phyloP scores from a whole-genome alignment of 2,797 vertebrate species.

The Labroides dimidiatus region DNA sequence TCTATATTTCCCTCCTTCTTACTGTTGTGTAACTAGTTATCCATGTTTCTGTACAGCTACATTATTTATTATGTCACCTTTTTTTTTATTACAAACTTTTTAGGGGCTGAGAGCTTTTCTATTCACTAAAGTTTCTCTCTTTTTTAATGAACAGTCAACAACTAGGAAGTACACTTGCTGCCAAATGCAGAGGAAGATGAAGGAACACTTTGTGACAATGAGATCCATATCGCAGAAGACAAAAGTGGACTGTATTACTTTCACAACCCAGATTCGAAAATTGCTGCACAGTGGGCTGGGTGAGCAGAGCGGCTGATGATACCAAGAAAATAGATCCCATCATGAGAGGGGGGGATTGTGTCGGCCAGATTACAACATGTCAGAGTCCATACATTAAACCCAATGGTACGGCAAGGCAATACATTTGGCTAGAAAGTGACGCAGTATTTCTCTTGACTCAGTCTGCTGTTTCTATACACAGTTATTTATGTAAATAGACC shows the following conservation, averaged over 20 bases:
- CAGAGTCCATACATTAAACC: slow-evolving; percentile 43
- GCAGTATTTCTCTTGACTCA: slow-evolving; percentile 31
- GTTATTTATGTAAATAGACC: background rate
- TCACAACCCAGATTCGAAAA: slow-evolving; percentile 43
- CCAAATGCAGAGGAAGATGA: background rate
- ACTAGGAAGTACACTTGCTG: background rate
- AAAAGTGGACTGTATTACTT: slow-evolving; percentile 43
- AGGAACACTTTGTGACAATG: slow-evolving; percentile 12
- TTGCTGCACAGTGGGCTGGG: slow-evolving; percentile 34
- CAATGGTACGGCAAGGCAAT: slow-evolving; percentile 34
- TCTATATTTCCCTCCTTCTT: slow-evolving; percentile 18
- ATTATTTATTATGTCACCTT: slow-evolving; percentile 5
- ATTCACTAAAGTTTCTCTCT: background rate
- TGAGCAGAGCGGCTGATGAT: slow-evolving; percentile 40
- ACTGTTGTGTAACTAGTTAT: slow-evolving; percentile 10
- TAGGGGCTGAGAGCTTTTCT: background rate
- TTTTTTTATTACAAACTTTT: background rate
- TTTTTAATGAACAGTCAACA: slow-evolving; percentile 7
- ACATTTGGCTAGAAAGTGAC: slow-evolving; percentile 33
- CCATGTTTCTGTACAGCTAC: background rate
- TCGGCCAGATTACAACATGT: slow-evolving; percentile 51
- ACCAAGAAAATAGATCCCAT: slow-evolving; percentile 43
- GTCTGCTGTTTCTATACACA: slow-evolving; percentile 20
- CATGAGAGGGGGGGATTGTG: slow-evolving; percentile 13
- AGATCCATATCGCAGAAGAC: slow-evolving; percentile 25